Conservation (phyloP, 2,797 vertebrate genomes). For the Strix occidentalis region DNA sequence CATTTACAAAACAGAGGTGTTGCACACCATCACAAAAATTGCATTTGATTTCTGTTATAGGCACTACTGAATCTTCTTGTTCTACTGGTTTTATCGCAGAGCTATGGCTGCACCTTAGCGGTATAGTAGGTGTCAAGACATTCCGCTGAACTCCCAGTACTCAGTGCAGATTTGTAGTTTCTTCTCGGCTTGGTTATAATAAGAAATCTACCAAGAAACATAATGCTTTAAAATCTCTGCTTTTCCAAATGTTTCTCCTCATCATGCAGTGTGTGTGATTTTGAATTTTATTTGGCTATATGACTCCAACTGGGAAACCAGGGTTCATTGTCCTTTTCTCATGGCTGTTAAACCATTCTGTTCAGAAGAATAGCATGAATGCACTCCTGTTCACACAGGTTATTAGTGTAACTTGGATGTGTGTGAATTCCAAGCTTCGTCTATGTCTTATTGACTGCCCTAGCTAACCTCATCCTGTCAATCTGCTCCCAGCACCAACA, state of each 20-base stretch:
- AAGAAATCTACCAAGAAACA: background rate
- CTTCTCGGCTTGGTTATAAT: background rate
- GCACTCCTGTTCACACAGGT: background rate
- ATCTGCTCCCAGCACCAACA: background rate
- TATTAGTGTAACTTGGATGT: background rate
- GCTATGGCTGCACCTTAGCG: background rate
- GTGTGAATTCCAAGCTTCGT: background rate
- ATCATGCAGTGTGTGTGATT: rapidly evolving
- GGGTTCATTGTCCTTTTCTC: background rate
- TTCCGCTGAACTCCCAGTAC: background rate
- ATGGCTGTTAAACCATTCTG: background rate
- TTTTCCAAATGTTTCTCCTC: background rate
- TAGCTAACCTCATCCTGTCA: background rate
- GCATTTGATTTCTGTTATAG: background rate
- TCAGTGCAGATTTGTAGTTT: background rate
- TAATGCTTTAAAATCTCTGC: background rate
- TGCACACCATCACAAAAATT: background rate
- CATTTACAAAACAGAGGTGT: background rate
- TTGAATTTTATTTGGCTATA: background rate
- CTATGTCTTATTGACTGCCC: background rate
- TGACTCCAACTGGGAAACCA: background rate
- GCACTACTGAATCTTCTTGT: background rate
- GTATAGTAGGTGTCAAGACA: background rate
- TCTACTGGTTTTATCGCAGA: background rate
- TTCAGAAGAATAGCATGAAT: background rate